phyloP scores from a whole-genome alignment of 2,113 vertebrate species.

The Oryzias woworae region DNA sequence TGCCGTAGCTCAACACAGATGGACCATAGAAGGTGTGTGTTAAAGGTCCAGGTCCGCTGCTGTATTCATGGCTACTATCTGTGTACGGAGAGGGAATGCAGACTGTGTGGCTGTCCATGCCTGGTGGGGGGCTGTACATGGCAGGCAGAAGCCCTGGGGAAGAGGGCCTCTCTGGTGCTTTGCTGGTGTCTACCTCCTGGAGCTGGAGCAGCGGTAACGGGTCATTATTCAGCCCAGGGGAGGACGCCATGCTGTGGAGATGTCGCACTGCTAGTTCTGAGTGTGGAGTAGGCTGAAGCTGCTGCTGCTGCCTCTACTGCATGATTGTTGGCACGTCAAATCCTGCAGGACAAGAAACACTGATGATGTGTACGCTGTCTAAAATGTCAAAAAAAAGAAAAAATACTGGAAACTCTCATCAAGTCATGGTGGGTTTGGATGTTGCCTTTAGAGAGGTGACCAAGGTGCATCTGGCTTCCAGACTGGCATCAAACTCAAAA shows the following conservation, averaged over 20 bases:
- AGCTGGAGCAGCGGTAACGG: conserved; percentile 77
- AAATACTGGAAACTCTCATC: background rate
- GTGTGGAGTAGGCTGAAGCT: background rate
- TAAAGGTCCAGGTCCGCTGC: conserved; percentile 66
- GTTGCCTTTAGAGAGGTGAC: too few relatives aligned
- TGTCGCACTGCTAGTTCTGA: background rate
- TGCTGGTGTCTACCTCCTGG: conserved; percentile 80
- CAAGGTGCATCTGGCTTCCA: too few relatives aligned
- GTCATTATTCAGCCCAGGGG: conserved; percentile 72
- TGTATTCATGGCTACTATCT: conserved; percentile 83
- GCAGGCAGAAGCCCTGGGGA: conserved; percentile 70
- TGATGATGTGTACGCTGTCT: background rate
- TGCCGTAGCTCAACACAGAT: conserved; percentile 78
- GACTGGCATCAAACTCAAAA: too few relatives aligned
- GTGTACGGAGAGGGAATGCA: conserved; percentile 88
- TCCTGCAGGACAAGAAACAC: conserved; percentile 26
- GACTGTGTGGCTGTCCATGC: conserved; percentile 79
- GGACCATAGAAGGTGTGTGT: conserved; percentile 87
- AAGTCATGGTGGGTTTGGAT: too few relatives aligned
- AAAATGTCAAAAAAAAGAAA: background rate
- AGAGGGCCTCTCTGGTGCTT: conserved; percentile 75
- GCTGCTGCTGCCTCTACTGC: conserved; percentile 31
- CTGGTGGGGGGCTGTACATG: conserved; percentile 78
- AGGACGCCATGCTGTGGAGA: conserved; percentile 66
- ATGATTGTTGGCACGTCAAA: conserved; percentile 20